Conservation (phyloP, 1,140 invertebrate species). For the Drosophila rufa region DNA sequence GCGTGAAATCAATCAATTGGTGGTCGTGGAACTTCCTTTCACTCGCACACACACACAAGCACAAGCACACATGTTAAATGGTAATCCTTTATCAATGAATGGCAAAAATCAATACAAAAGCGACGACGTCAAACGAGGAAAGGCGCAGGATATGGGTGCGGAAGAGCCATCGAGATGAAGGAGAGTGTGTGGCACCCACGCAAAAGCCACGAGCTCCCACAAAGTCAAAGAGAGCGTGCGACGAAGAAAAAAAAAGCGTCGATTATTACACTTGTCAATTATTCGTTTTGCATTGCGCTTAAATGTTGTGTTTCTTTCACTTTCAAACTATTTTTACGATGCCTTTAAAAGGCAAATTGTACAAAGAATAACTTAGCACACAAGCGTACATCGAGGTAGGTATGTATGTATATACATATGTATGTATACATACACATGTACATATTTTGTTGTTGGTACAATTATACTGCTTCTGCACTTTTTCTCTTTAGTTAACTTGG, state of each 20-base stretch:
- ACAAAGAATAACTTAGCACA: conserved; percentile 58
- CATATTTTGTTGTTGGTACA: conserved; percentile 30
- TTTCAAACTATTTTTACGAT: conserved; percentile 66
- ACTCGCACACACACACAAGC: background rate
- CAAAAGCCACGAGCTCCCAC: conserved; percentile 24
- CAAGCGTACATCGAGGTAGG: conserved; percentile 12
- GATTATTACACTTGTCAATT: conserved; percentile 33
- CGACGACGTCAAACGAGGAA: conserved; percentile 53
- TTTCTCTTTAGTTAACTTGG: conserved; percentile 68
- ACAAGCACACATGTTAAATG: conserved; percentile 9
- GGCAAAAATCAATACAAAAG: conserved; percentile 58
- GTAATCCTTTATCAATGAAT: conserved; percentile 76
- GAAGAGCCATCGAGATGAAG: conserved; percentile 1
- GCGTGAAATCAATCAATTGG: conserved; percentile 16
- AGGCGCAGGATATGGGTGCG: conserved; percentile 45
- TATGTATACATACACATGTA: too few relatives aligned
- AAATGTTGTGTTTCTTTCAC: conserved; percentile 47
- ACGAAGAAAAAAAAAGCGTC: conserved; percentile 22
- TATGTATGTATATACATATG: too few relatives aligned
- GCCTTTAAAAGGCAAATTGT: conserved; percentile 69
- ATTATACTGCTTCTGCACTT: conserved; percentile 50
- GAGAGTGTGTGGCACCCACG: conserved; percentile 24
- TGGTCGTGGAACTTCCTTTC: conserved; percentile 1
- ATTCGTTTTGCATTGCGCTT: conserved; percentile 29
- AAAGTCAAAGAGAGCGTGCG: conserved; percentile 20